Evolutionary conservation across 2,888 invertebrate genomes (phyloP), one percentile per base, ranked within the genome.

Genomic region (Bellardia pandia): DNA sequence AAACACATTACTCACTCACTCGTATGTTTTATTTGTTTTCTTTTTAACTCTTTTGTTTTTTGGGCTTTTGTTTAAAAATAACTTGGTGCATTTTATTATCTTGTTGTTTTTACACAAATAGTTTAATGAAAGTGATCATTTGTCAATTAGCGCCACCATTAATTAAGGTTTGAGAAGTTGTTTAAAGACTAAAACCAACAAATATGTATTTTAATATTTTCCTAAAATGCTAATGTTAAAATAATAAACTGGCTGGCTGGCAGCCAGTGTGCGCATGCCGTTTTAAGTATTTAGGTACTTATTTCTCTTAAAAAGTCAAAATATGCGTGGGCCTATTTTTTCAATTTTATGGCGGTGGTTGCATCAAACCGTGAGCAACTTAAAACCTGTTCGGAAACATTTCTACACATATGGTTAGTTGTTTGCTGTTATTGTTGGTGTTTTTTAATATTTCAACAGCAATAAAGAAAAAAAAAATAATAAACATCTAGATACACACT

Each of bases 321-420:
- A 79, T 48, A 75, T 85, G 85, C 85, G 85, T 85, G 85, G 85
- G 85, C 58, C 72, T 60, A 85, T 69, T 62, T 75, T 84, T 16
- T 40, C 66, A 7, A 60, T 74, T 78, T 64, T 58, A 69, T 56
- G 53, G 75, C 75, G 74, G 30, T 78, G 85, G 84, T 75, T 87
- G 86, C 86, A 87, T 86, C 86, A 86, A 84, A 79, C 74, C 42
- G 78, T 48, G 79, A 81, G 16, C 72, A 84, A 77, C 69, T 71
- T 53, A 83, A 83, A 87, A 87, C 86, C 84, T 87, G 86, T 87
- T 87, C 85, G 62, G 33, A 74, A 74, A 78, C 53, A 75, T 85
- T 85, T 85, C 75, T 56, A 79, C 85, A 75, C 75, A 85, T 75
- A 85, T 75, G 79, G 85, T 75, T 71, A 66, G 76, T 86, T 72